These are phyloP conservation scores for Trichonephila inaurata DNA, from an alignment of 1,140 invertebrate species.

Conservation along the genomic window DNA sequence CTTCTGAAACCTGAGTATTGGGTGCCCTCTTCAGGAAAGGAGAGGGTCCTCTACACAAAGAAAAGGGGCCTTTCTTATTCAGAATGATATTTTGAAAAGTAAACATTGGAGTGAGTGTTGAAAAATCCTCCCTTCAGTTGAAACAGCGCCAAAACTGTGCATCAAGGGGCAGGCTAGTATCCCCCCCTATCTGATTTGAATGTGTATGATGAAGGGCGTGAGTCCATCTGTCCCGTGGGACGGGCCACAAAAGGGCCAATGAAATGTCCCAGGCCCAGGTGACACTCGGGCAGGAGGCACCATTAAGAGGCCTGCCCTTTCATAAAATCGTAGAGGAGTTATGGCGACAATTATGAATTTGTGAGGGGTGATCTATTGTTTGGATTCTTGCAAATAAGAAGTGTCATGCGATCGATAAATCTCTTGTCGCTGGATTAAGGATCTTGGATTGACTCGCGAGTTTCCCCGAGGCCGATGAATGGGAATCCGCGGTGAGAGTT, in stretches of 20 bases:
- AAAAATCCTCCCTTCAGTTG: background rate
- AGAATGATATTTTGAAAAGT: conserved; percentile 17
- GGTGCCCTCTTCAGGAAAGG: background rate
- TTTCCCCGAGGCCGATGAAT: conserved; percentile 6
- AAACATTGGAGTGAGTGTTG: conserved; percentile 15
- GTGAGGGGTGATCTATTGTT: conserved; percentile 47
- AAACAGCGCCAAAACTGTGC: background rate
- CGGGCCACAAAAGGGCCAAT: conserved; percentile 58
- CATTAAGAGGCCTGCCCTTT: conserved; percentile 50
- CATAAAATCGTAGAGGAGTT: conserved; percentile 59
- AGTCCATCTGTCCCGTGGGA: conserved; percentile 71
- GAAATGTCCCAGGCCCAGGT: conserved; percentile 43
- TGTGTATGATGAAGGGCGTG: conserved; percentile 71
- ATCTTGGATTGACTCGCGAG: conserved; percentile 44
- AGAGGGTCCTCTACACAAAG: background rate
- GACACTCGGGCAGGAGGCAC: conserved; percentile 33
- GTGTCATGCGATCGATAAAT: conserved; percentile 65
- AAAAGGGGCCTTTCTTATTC: conserved; percentile 1
- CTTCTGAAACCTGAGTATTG: background rate
- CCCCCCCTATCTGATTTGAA: conserved; percentile 56
- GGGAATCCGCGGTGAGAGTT: conserved; percentile 53
- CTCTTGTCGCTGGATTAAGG: conserved; percentile 55
- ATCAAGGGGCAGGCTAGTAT: background rate
- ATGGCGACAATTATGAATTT: conserved; percentile 76
- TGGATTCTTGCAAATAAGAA: conserved; percentile 58